phyloP scores from a whole-genome alignment of 2,113 vertebrate genomes.

The Procavia capensis region DNA sequence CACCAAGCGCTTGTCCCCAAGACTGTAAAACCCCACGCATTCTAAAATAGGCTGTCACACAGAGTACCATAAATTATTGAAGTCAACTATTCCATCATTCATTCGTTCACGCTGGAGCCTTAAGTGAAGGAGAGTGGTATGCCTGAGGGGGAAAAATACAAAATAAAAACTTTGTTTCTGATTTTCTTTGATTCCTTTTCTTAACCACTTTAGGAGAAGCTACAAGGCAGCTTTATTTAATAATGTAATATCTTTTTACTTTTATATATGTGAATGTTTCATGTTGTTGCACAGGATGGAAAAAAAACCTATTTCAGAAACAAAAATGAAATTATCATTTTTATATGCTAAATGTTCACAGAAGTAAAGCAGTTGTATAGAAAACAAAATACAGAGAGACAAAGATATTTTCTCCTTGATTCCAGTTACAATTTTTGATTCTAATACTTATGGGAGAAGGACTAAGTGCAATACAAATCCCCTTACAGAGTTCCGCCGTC shows the following conservation, averaged over 20 bases:
- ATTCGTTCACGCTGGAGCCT: slow-evolving; percentile 71
- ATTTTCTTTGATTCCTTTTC: slow-evolving; percentile 79
- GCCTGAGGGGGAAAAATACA: slow-evolving; percentile 36
- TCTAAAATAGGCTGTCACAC: slow-evolving; percentile 84
- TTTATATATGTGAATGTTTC: slow-evolving; percentile 55
- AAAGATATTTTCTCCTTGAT: slow-evolving; percentile 35
- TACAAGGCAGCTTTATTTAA: slow-evolving; percentile 75
- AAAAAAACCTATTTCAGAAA: slow-evolving; percentile 50
- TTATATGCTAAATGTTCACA: neutral
- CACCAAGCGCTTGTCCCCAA: slow-evolving; percentile 84
- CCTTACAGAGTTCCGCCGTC: neutral
- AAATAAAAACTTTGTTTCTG: slow-evolving; percentile 72
- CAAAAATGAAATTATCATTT: neutral
- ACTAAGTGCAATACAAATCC: neutral
- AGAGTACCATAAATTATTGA: slow-evolving; percentile 85
- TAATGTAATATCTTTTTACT: slow-evolving; percentile 51
- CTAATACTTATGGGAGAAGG: slow-evolving; percentile 3
- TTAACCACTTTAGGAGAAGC: slow-evolving; percentile 35
- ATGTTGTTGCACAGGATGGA: neutral
- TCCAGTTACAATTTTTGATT: slow-evolving; percentile 55
- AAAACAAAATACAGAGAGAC: slow-evolving; percentile 54
- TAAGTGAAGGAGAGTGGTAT: slow-evolving; percentile 79
- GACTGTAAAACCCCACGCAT: slow-evolving; percentile 84
- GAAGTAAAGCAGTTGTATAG: neutral
- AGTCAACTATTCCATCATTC: slow-evolving; percentile 84